These are phyloP conservation scores for Pelusios castaneus DNA, from an alignment of 2,113 vertebrate genomes.

Conservation along the genomic window DNA sequence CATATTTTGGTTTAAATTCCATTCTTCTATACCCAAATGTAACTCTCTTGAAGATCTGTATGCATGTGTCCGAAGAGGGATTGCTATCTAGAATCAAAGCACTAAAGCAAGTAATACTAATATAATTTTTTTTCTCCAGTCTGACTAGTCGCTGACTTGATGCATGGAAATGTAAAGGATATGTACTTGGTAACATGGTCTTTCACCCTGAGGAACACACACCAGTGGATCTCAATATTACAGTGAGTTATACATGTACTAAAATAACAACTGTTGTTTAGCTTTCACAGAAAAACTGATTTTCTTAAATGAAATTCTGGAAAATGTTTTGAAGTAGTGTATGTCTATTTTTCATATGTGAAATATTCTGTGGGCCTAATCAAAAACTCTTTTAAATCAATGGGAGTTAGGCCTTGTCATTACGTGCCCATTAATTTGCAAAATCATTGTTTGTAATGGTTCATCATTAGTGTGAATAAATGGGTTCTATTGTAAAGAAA, in stretches of 20 bases:
- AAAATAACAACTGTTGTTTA: accelerated
- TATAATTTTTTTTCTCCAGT: too few species aligned
- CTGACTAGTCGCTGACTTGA: neutral
- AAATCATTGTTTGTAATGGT: neutral
- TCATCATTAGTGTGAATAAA: neutral
- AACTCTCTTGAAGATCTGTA: neutral
- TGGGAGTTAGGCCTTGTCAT: neutral
- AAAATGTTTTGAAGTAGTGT: neutral
- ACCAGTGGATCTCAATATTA: neutral
- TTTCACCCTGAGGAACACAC: neutral
- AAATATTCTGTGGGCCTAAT: neutral
- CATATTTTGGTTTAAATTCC: neutral
- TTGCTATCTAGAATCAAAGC: neutral
- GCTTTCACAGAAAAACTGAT: neutral
- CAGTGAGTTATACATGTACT: neutral
- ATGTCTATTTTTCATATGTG: neutral
- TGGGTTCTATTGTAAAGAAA: neutral
- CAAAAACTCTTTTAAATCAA: neutral
- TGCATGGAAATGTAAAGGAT: neutral
- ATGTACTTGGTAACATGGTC: neutral
- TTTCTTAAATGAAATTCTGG: neutral
- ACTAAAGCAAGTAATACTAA: neutral
- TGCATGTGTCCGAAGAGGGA: neutral
- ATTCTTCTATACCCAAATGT: neutral
- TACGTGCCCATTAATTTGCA: neutral